Conservation (phyloP, 2,113 vertebrate genomes). For the Zosterops lateralis region DNA sequence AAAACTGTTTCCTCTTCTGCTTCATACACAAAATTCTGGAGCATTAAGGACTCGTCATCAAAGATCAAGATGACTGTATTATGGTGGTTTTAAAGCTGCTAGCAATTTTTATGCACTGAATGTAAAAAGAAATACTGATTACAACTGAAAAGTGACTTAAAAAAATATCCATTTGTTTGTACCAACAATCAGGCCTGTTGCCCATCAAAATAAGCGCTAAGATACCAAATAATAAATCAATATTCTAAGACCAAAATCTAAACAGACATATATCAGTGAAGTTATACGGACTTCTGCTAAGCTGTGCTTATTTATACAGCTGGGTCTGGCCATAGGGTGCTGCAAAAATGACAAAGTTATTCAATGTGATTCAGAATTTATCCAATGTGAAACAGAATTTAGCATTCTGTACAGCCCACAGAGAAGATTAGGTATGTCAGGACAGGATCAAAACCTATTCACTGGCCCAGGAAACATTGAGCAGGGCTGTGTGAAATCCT, state of each 20-base stretch:
- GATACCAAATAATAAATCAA: not conserved
- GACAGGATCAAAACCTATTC: not conserved
- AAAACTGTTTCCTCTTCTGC: not conserved
- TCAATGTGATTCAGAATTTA: not conserved
- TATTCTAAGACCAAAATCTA: not conserved
- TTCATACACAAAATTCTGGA: not conserved
- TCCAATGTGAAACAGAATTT: not conserved
- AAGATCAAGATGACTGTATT: not conserved
- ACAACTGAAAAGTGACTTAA: not conserved
- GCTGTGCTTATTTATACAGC: constrained; percentile 10
- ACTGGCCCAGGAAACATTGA: accelerated
- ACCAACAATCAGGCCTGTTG: not conserved
- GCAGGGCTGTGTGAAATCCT: not conserved
- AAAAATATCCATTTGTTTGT: not conserved
- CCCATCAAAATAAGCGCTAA: not conserved
- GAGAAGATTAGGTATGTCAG: not conserved
- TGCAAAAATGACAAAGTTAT: not conserved
- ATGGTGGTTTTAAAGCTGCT: not conserved
- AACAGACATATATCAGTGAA: not conserved
- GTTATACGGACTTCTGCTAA: not conserved
- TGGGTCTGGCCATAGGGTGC: not conserved
- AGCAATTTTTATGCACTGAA: not conserved
- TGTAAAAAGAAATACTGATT: not conserved
- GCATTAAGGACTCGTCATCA: not conserved
- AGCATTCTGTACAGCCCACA: not conserved